phyloP scores from a whole-genome alignment of 30 jellyfish, hydroid and myxozoan species.

The Chrysaora quinquecirrha region DNA sequence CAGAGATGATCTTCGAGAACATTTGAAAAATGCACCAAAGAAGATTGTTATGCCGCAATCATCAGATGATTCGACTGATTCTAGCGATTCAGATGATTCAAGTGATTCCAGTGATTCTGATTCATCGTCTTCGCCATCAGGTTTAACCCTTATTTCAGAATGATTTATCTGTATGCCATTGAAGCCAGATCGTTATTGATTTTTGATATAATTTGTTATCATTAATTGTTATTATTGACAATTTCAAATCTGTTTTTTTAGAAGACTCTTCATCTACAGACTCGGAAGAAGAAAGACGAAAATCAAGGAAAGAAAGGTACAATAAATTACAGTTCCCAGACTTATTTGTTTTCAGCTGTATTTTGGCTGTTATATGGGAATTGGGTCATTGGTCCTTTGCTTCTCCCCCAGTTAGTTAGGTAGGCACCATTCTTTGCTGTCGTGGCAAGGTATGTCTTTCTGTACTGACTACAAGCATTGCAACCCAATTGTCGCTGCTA shows the following conservation, averaged over 20 bases:
- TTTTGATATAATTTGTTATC: no score
- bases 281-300: slow-evolving; percentile 44
- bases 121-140: slow-evolving; percentile 47
- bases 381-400: no score
- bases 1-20: slow-evolving; percentile 91
- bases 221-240: no score
- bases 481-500: no score
- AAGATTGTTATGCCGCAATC: slow-evolving; percentile 62
- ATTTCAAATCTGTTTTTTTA: no score
- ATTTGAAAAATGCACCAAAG: slow-evolving; percentile 86
- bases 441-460: no score
- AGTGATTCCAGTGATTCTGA: slow-evolving; percentile 50
- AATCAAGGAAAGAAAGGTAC: slow-evolving; percentile 41
- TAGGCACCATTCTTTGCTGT: no score
- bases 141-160: not conserved
- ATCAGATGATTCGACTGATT: slow-evolving; percentile 51
- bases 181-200: no score
- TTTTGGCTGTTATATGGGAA: no score
- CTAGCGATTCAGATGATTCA: slow-evolving; percentile 51
- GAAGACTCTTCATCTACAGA: slow-evolving; percentile 48
- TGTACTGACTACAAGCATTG: no score
- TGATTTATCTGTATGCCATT: no score
- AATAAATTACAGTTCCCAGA: not conserved
- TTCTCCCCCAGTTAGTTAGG: no score
- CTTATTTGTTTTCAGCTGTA: not conserved